Evolutionary conservation across 1,140 invertebrate genomes (phyloP).

Genomic region (Mactra quadrangularis): DNA sequence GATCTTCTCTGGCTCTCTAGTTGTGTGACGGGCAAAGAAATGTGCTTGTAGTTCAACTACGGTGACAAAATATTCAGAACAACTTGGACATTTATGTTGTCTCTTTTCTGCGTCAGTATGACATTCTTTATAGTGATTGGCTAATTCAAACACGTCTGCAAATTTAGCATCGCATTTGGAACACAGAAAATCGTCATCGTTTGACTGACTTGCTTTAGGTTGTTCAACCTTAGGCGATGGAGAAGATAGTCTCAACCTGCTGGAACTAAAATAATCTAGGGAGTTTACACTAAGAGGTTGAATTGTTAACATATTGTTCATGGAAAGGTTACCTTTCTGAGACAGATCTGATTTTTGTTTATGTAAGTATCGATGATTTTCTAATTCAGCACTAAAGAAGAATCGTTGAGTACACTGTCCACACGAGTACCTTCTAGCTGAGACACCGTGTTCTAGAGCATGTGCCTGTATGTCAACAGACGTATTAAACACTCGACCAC

Average conservation of each 20-base stretch:
- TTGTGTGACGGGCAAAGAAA: conserved; percentile 77
- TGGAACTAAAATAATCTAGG: not conserved
- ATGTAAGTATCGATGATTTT: conserved; percentile 91
- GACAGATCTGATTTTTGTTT: conserved; percentile 39
- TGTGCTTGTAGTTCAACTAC: conserved; percentile 79
- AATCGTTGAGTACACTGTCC: conserved; percentile 92
- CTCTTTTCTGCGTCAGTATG: conserved; percentile 68
- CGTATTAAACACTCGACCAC: conserved; percentile 93
- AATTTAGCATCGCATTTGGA: conserved; percentile 76
- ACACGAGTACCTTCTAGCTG: conserved; percentile 93
- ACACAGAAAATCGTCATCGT: conserved; percentile 69
- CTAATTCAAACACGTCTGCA: conserved; percentile 68
- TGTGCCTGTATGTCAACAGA: conserved; percentile 92
- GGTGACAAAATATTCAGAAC: conserved; percentile 72
- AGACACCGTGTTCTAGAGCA: conserved; percentile 91
- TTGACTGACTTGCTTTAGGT: conserved; percentile 2
- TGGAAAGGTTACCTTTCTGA: not conserved
- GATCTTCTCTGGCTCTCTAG: conserved; percentile 60
- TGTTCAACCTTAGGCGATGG: not conserved
- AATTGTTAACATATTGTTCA: conserved; percentile 13
- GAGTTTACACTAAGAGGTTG: conserved; percentile 1
- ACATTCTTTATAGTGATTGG: conserved; percentile 74
- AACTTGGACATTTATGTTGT: conserved; percentile 77
- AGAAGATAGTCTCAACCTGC: not conserved
- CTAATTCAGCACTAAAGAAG: conserved; percentile 95